A percentile compares a stretch with the other conserved stretches of the same genome.
phyloP scores from a whole-genome alignment of 1,140 invertebrate genomes.

The Nephotettix cincticeps region DNA sequence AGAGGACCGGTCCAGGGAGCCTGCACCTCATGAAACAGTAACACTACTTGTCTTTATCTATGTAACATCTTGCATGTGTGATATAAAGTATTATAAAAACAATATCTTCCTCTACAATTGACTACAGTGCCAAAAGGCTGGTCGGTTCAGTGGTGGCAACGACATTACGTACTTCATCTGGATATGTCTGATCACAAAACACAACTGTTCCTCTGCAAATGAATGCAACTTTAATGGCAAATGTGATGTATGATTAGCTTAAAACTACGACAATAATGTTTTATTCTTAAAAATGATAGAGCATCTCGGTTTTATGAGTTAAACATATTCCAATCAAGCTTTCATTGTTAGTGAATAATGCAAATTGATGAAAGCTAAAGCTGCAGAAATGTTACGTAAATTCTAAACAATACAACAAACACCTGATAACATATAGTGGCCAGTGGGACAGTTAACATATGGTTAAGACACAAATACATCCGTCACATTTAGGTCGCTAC shows the following conservation, averaged over 20 bases:
- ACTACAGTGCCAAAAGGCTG: slow-evolving; percentile 24
- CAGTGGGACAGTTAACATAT: no score
- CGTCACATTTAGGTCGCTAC: no score
- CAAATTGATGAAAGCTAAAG: no score
- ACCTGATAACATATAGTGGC: no score
- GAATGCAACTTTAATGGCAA: background rate
- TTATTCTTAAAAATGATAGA: background rate
- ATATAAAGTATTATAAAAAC: slow-evolving; percentile 25
- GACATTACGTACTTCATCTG: slow-evolving; percentile 14
- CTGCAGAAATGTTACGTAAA: no score
- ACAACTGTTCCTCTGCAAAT: background rate
- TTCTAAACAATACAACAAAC: no score
- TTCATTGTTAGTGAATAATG: no score
- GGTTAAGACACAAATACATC: no score
- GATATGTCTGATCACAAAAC: background rate
- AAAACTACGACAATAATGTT: background rate
- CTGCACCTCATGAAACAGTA: background rate
- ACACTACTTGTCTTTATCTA: slow-evolving; percentile 8
- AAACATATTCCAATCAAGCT: no score
- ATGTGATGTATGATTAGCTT: background rate
- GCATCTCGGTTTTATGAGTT: background rate
- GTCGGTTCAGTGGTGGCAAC: slow-evolving; percentile 12
- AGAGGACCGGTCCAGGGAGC: background rate
- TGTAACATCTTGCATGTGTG: slow-evolving; percentile 17
- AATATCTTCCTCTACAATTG: slow-evolving; percentile 21